These are phyloP conservation scores for Microplitis mediator DNA, from an alignment of 1,140 invertebrate genomes.

Conservation along the genomic window DNA sequence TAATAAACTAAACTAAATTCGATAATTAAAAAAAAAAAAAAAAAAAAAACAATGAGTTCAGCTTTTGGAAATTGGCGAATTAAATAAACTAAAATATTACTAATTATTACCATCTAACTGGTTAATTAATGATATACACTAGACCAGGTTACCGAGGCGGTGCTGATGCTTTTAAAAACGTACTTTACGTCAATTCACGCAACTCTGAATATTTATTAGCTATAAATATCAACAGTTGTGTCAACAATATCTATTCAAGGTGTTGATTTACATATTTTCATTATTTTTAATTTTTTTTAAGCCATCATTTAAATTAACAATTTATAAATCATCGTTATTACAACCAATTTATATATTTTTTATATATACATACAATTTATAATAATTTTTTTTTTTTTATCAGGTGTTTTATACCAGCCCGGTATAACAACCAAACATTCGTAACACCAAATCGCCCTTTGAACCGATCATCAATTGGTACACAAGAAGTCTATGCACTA, in stretches of 20 bases:
- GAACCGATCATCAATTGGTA: constrained; percentile 42
- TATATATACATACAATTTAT: neutral
- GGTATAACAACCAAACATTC: constrained; percentile 11
- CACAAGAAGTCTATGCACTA: constrained; percentile 59
- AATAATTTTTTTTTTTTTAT: neutral
- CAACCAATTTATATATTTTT: neutral
- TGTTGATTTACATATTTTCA: neutral
- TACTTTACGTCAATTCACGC: neutral
- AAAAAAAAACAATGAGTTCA: neutral
- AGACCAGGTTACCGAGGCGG: neutral
- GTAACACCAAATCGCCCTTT: constrained; percentile 40
- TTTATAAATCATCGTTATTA: constrained; percentile 4
- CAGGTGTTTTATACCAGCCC: neutral
- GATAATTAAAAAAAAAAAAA: neutral
- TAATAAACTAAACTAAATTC: too few species aligned
- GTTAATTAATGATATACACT: neutral
- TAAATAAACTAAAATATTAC: neutral
- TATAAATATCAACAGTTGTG: constrained; percentile 30
- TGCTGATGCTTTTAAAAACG: neutral
- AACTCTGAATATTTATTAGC: neutral
- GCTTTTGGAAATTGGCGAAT: neutral
- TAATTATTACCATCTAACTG: neutral
- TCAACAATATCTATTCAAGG: constrained; percentile 7
- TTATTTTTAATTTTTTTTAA: constrained; percentile 20
- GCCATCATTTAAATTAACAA: constrained; percentile 36